These are phyloP conservation scores for Tiaroga cobitis DNA, from an alignment of 2,797 vertebrate species.

Conservation along the genomic window DNA sequence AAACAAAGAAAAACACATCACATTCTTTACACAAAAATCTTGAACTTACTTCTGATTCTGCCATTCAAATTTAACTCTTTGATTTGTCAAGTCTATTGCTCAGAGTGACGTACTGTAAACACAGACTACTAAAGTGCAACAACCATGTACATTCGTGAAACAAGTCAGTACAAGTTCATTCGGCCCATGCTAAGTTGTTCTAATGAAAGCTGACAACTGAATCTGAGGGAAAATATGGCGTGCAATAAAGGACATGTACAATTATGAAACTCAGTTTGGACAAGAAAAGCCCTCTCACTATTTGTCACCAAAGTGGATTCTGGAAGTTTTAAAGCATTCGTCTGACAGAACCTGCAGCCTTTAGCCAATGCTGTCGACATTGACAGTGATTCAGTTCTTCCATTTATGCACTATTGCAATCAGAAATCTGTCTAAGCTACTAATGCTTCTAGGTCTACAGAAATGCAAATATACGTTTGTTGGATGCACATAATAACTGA, in stretches of 20 bases:
- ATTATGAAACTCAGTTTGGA: not conserved
- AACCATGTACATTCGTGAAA: not conserved
- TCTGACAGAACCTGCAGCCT: slow-evolving; percentile 90
- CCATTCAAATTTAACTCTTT: not conserved
- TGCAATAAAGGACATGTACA: not conserved
- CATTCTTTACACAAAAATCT: not conserved
- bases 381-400: slow-evolving; percentile 73
- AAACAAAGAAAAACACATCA: not conserved
- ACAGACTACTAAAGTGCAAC: not conserved
- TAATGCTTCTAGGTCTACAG: not conserved
- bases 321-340: slow-evolving; percentile 88
- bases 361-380: slow-evolving; percentile 89
- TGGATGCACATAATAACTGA: not conserved
- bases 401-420: not conserved
- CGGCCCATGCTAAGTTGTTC: not conserved
- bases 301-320: slow-evolving; percentile 87
- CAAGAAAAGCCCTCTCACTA: slow-evolving; percentile 8
- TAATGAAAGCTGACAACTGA: not conserved
- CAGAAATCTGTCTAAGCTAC: not conserved
- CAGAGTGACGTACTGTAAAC: not conserved
- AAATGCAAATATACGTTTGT: not conserved
- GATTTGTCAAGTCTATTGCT: not conserved
- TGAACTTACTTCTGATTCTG: not conserved
- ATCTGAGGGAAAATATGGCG: not conserved
- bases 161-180: slow-evolving; percentile 23